Conservation (phyloP, 2,888 invertebrate genomes). For the Phortica okadai region DNA sequence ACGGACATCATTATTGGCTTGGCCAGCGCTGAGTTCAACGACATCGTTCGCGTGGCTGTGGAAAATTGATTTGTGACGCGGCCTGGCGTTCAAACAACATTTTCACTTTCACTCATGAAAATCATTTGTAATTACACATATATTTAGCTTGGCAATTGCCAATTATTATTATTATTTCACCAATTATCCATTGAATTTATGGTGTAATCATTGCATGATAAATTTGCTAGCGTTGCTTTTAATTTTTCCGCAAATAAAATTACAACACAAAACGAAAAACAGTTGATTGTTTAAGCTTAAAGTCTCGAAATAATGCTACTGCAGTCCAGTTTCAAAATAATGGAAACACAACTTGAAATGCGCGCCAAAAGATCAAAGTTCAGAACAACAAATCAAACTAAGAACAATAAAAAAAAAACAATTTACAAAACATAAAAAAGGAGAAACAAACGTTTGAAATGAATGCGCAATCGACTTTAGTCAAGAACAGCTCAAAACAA, state of each 20-base stretch:
- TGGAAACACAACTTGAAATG: not conserved
- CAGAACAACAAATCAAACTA: not conserved
- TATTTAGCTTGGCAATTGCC: conserved; percentile 48
- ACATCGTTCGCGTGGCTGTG: conserved; percentile 7
- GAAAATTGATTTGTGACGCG: conserved; percentile 27
- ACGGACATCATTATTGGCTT: not conserved
- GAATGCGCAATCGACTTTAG: too few species aligned
- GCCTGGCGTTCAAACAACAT: conserved; percentile 28
- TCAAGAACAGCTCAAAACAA: not conserved
- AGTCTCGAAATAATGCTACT: not conserved
- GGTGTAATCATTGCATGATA: not conserved
- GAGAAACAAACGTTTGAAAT: not conserved
- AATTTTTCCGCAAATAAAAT: too few species aligned
- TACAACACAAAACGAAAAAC: not conserved
- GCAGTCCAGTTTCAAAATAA: not conserved
- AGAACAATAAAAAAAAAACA: not conserved
- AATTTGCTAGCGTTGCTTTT: too few species aligned
- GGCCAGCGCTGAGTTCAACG: conserved; percentile 12
- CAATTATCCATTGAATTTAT: conserved; percentile 17
- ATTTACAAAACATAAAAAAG: not conserved
- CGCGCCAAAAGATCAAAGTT: not conserved
- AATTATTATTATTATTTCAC: conserved; percentile 50
- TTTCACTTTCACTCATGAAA: conserved; percentile 62
- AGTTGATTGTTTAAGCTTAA: not conserved
- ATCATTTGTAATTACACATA: conserved; percentile 42